Conservation (phyloP, 1,140 invertebrate species). For the Papilio machaon region DNA sequence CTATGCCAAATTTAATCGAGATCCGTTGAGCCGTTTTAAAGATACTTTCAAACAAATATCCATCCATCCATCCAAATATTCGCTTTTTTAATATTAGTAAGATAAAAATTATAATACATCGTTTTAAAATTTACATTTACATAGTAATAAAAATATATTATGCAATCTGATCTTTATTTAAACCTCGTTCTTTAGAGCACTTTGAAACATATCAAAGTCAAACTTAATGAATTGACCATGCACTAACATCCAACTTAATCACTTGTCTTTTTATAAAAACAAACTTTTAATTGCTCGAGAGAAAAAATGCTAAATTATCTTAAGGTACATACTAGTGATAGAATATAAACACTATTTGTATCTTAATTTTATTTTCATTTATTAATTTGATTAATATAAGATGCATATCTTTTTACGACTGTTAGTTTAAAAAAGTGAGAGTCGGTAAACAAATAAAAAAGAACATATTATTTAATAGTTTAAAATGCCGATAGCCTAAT, state of each 20-base stretch:
- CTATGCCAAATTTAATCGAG: too few relatives aligned
- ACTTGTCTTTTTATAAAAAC: constrained; percentile 37
- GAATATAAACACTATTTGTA: not conserved
- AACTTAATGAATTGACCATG: constrained; percentile 35
- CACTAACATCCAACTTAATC: constrained; percentile 29
- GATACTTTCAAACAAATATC: too few relatives aligned
- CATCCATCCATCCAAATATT: too few relatives aligned
- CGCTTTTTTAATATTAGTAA: too few relatives aligned
- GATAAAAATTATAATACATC: too few relatives aligned
- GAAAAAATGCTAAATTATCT: constrained; percentile 35
- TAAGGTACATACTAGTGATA: constrained; percentile 23
- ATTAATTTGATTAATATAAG: not conserved
- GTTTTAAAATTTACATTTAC: too few relatives aligned
- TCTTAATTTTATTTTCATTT: not conserved
- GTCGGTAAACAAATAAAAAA: too few relatives aligned
- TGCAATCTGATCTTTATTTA: not conserved
- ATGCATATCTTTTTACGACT: too few relatives aligned
- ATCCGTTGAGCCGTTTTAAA: too few relatives aligned
- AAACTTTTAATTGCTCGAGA: constrained; percentile 31
- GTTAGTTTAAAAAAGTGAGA: too few relatives aligned
- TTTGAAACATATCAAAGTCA: constrained; percentile 33
- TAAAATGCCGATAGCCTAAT: too few relatives aligned
- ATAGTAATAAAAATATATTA: not conserved
- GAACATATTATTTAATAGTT: too few relatives aligned
- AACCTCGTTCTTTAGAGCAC: not conserved